A percentile compares a stretch with the other conserved stretches of the same genome.
These are phyloP conservation scores for Eupithecia tripunctaria DNA, from an alignment of 2,888 invertebrate species.

Conservation along the genomic window DNA sequence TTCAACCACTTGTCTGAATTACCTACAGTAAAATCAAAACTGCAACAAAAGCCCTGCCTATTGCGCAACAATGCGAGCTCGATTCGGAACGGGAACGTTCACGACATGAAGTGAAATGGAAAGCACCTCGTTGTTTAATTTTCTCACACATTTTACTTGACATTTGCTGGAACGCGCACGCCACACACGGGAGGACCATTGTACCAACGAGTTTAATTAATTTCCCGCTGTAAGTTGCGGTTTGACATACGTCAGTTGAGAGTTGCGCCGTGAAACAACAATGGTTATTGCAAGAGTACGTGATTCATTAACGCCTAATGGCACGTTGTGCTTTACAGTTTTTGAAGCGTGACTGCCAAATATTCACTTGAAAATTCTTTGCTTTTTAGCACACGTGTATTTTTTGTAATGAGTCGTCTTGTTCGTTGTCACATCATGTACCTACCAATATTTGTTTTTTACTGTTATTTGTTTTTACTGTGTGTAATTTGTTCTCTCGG, in stretches of 20 bases:
- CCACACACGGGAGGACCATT: conserved; percentile 41
- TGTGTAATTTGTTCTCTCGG: conserved; percentile 13
- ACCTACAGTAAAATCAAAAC: conserved; percentile 27
- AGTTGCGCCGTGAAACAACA: conserved; percentile 41
- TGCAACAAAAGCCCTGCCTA: conserved; percentile 20
- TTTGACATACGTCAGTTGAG: conserved; percentile 47
- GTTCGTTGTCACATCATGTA: conserved; percentile 32
- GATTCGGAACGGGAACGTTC: conserved; percentile 28
- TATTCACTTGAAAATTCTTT: conserved; percentile 37
- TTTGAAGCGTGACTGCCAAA: conserved; percentile 32
- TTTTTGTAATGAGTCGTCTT: conserved; percentile 37
- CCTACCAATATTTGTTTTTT: no score
- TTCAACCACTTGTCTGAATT: conserved; percentile 31
- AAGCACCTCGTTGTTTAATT: conserved; percentile 68
- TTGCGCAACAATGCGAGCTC: conserved; percentile 33
- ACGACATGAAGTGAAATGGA: conserved; percentile 61
- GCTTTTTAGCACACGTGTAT: conserved; percentile 28
- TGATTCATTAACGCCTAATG: conserved; percentile 45
- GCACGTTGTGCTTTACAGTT: conserved; percentile 32
- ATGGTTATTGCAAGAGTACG: conserved; percentile 46
- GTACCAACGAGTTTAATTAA: conserved; percentile 43
- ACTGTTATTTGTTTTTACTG: no score
- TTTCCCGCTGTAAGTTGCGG: conserved; percentile 43
- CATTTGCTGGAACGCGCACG: conserved; percentile 28
- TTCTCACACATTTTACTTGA: conserved; percentile 64